Evolutionary conservation across 2,888 invertebrate species (phyloP).

Genomic region (Aethes cnicana): DNA sequence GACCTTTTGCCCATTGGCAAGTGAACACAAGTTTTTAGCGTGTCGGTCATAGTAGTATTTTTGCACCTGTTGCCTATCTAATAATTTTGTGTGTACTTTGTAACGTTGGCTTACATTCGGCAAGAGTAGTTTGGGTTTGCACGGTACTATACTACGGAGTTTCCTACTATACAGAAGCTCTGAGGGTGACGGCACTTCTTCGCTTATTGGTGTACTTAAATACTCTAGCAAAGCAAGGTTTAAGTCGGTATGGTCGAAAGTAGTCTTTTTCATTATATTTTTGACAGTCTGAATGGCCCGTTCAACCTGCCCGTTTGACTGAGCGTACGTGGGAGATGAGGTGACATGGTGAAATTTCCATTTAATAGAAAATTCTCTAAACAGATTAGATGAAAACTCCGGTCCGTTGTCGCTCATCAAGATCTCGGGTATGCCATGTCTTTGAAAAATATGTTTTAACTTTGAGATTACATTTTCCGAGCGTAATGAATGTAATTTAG

Average conservation of each 20-base stretch:
- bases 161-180: neutral
- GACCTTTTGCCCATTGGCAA: neutral
- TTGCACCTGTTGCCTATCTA: neutral
- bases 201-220: neutral
- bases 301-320: slow-evolving; percentile 25
- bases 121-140: neutral
- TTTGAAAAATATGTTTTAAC: slow-evolving; percentile 15
- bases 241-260: neutral
- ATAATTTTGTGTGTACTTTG: neutral
- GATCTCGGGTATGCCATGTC: slow-evolving; percentile 26
- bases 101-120: no score
- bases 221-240: neutral
- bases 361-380: neutral
- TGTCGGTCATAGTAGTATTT: slow-evolving; percentile 1
- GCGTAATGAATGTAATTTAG: neutral
- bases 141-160: neutral
- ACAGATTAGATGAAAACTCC: slow-evolving; percentile 4
- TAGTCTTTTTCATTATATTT: slow-evolving; percentile 11
- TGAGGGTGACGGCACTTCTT: neutral
- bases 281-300: slow-evolving; percentile 12
- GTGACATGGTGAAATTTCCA: slow-evolving; percentile 15
- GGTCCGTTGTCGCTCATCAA: slow-evolving; percentile 28
- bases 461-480: slow-evolving; percentile 10
- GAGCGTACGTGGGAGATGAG: slow-evolving; percentile 19
- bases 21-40: neutral